phyloP scores from a whole-genome alignment of 30 jellyfish, hydroid and myxozoan species.

The Hydra vulgaris region DNA sequence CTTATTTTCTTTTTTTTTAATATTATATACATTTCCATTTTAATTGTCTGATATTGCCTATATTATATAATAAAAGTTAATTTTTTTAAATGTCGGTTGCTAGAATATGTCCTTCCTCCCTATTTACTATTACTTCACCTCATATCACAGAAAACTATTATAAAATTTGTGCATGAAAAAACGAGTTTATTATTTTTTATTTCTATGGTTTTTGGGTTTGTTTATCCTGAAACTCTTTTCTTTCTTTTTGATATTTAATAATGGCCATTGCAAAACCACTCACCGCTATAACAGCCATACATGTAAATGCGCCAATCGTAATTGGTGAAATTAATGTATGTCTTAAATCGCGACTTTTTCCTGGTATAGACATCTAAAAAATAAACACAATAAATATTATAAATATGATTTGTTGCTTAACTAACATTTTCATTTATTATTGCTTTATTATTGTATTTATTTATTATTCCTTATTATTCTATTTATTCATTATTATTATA shows the following conservation, averaged over 20 bases:
- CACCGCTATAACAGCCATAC: constrained; percentile 96
- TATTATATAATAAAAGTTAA: no score
- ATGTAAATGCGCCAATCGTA: constrained; percentile 92
- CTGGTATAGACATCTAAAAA: constrained; percentile 20
- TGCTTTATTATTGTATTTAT: background rate
- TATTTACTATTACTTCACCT: no score
- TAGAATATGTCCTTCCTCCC: no score
- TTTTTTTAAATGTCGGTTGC: no score
- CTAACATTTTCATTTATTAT: background rate
- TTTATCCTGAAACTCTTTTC: constrained; percentile 41
- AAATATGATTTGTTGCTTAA: background rate
- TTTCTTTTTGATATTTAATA: constrained; percentile 74
- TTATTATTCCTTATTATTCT: no score
- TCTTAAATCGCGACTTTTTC: constrained; percentile 57
- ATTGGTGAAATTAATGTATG: constrained; percentile 86
- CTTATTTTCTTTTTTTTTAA: no score
- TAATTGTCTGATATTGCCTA: no score
- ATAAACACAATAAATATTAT: background rate
- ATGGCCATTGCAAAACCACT: constrained; percentile 98
- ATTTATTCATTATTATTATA: no score
- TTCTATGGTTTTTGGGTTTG: constrained; percentile 23
- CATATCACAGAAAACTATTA: no score
- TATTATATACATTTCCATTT: no score
- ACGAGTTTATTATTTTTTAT: background rate
- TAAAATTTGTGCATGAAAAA: no score